Evolutionary conservation across 1,140 invertebrate species (phyloP).

Genomic region (Drosophila burlai): DNA sequence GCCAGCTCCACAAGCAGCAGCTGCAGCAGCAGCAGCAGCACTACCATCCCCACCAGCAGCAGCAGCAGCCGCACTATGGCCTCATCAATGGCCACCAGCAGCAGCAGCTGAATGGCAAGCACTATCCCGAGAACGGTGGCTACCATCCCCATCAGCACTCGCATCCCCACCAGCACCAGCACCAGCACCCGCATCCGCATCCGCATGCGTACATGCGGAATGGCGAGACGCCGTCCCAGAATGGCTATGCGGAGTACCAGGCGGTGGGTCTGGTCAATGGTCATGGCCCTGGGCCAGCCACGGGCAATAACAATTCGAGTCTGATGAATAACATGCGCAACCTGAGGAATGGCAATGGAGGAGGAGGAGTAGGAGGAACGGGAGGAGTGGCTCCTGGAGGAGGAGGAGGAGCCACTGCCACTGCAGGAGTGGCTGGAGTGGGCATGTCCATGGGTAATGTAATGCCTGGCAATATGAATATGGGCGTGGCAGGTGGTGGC

Average conservation of each 20-base stretch:
- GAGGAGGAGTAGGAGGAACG: conserved; percentile 1
- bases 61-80: conserved; percentile 60
- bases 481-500: conserved; percentile 28
- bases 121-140: conserved; percentile 55
- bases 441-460: conserved; percentile 16
- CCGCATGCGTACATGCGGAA: conserved; percentile 42
- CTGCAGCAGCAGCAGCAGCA: conserved; percentile 56
- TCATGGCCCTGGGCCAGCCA: conserved; percentile 37
- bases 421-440: conserved; percentile 10
- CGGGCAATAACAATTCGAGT: conserved; percentile 39
- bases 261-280: conserved; percentile 55
- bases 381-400: conserved; percentile 2
- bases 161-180: conserved; percentile 27
- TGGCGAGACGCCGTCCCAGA: conserved; percentile 41
- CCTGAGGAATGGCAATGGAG: conserved; percentile 63
- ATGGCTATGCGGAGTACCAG: conserved; percentile 41
- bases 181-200: conserved; percentile 40
- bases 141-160: conserved; percentile 38
- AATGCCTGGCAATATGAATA: conserved; percentile 16
- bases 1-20: conserved; percentile 52
- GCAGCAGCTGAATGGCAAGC: conserved; percentile 61
- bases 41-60: conserved; percentile 63
- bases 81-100: conserved; percentile 74
- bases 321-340: conserved; percentile 63
- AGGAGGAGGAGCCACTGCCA: neutral